These are phyloP conservation scores for Choloepus didactylus DNA, from an alignment of 2,797 vertebrate species.

Conservation along the genomic window DNA sequence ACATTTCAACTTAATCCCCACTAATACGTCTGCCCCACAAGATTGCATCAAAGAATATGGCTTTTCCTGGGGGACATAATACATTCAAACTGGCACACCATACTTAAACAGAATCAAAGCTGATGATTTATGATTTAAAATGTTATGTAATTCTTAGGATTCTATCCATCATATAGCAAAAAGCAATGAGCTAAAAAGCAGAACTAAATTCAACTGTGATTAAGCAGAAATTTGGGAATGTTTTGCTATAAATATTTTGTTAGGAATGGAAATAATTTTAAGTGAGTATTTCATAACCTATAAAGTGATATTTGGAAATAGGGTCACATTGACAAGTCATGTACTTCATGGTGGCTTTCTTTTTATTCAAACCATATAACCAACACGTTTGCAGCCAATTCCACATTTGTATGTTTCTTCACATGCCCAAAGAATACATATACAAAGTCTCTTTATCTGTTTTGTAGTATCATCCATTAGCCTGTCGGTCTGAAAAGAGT, in stretches of 20 bases:
- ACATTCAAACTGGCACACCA: background rate
- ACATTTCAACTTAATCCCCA: too few species aligned
- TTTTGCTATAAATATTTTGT: background rate
- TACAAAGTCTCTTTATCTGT: background rate
- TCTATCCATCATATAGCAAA: background rate
- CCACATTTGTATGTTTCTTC: background rate
- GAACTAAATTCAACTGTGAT: constrained; percentile 15
- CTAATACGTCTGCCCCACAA: too few species aligned
- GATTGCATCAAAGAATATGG: too few species aligned
- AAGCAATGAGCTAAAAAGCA: background rate
- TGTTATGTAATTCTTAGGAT: background rate
- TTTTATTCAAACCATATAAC: constrained; percentile 11
- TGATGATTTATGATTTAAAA: background rate
- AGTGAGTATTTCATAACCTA: constrained; percentile 17
- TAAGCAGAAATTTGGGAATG: constrained; percentile 21
- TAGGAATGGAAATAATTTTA: constrained; percentile 8
- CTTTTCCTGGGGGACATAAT: too few species aligned
- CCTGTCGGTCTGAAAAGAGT: constrained; percentile 13
- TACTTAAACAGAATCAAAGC: background rate
- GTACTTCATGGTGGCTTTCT: background rate
- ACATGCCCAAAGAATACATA: background rate
- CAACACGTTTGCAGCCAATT: background rate
- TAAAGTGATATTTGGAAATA: constrained; percentile 18
- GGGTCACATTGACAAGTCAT: background rate
- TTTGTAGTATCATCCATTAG: background rate